Conservation (phyloP, 2,797 vertebrate species). For the Thunnus albacares region DNA sequence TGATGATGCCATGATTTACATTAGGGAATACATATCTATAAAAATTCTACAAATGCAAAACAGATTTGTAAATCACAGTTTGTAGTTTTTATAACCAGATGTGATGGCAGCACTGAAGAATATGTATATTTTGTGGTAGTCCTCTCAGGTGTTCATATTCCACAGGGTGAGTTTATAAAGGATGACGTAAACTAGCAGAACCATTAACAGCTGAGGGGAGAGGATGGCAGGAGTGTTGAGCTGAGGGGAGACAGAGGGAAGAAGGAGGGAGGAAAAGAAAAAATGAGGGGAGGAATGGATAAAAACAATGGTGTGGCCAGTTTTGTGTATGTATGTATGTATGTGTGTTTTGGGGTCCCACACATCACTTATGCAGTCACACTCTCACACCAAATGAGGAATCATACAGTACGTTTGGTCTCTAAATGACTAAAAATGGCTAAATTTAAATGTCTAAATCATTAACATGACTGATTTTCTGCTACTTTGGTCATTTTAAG, state of each 20-base stretch:
- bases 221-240: conserved; percentile 62
- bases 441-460: not conserved
- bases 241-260: conserved; percentile 55
- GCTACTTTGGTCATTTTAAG: not conserved
- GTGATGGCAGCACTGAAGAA: not conserved
- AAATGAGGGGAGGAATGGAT: conserved; percentile 7
- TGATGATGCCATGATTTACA: not conserved
- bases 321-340: not conserved
- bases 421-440: not conserved
- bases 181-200: conserved; percentile 74
- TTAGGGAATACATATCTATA: not conserved
- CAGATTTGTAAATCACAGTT: not conserved
- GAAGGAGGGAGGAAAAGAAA: not conserved
- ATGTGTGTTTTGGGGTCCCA: conserved; percentile 28
- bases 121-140: not conserved
- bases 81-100: not conserved
- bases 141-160: conserved; percentile 66
- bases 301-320: not conserved
- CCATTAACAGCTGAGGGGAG: conserved; percentile 72
- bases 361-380: not conserved
- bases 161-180: conserved; percentile 77
- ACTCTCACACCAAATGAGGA: conserved; percentile 6
- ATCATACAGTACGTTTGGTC: not conserved
- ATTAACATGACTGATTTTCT: not conserved
- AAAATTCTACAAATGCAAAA: not conserved